Base-by-base conservation (phyloP, 2,113 vertebrate genomes). In the Bos indicus region DNA sequence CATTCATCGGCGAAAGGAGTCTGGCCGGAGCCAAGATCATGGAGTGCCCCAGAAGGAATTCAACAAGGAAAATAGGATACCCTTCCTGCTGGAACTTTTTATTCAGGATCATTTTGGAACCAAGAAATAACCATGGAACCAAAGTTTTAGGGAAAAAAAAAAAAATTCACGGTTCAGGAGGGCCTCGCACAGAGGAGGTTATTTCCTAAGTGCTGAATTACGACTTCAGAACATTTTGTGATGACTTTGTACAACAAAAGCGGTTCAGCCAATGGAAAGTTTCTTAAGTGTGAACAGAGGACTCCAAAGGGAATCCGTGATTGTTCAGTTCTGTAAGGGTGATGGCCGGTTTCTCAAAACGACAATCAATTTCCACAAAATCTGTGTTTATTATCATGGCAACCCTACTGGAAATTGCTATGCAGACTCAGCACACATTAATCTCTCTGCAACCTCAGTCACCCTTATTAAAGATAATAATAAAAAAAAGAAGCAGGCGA, bases 391-490 rank as follows among this genome's bases (percentile, higher is more conserved):
- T 91, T 99, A 99, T 99, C 99, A 99, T 99, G 99, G 99, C 99
- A 99, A 99, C 99, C 99, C 99, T 99, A 99, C 99, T 98, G 98
- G 96, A 96, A 98, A 98, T 98, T 98, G 99, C 99, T 99, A 99
- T 98, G 99, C 99, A 99, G 99, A 99, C 98, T 99, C 99, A 99
- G 99, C 99, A 99, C 99, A 99, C 99, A 99, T 99, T 99, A 99
- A 99, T 99, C 99, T 98, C 99, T 99, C 99, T 98, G 99, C 99
- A 99, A 99, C 99, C 99, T 99, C 99, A 99, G 98, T 99, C 99
- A 99, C 99, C 99, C 99, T 99, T 99, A 99, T 99, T 99, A 99
- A 98, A 99, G 99, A 99, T 98, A 98, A 99, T 98, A 98, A 98
- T 87, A 77, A 88, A 96, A 98, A 98, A 98, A 97, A 99, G 99